Conservation (phyloP, 2,113 vertebrate genomes). For the Nibea albiflora region DNA sequence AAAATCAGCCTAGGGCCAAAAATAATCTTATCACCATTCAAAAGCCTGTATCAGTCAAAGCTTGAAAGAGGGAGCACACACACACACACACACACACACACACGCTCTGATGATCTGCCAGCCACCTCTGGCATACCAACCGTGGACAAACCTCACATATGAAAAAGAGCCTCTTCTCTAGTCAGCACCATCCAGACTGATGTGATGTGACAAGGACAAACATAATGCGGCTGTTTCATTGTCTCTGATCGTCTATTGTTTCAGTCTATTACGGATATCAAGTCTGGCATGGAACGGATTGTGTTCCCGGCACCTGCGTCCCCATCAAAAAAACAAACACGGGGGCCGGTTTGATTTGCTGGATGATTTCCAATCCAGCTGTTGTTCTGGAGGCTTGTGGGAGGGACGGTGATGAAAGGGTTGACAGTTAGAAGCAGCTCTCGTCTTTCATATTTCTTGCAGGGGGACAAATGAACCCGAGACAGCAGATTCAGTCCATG, state of each 20-base stretch:
- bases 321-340: constrained; percentile 53
- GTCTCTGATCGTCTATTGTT: constrained; percentile 63
- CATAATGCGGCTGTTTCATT: constrained; percentile 52
- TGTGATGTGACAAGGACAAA: constrained; percentile 69
- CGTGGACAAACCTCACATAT: constrained; percentile 16
- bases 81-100: background rate
- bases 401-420: constrained; percentile 29
- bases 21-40: constrained; percentile 21
- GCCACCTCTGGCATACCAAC: constrained; percentile 37
- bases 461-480: background rate
- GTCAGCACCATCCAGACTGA: constrained; percentile 41
- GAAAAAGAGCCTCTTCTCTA: constrained; percentile 34
- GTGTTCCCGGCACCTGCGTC: constrained; percentile 64
- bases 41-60: constrained; percentile 33
- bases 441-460: constrained; percentile 9
- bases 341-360: constrained; percentile 44
- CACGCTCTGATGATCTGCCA: constrained; percentile 44
- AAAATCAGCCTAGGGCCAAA: constrained; percentile 29
- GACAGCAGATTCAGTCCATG: constrained; percentile 1
- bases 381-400: constrained; percentile 43
- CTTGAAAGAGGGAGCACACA: constrained; percentile 16
- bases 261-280: constrained; percentile 54
- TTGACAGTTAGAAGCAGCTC: constrained; percentile 8
- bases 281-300: constrained; percentile 56
- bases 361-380: constrained; percentile 64